Evolutionary conservation across 2,797 vertebrate species (phyloP).

Genomic region (Macropus fuliginosus): DNA sequence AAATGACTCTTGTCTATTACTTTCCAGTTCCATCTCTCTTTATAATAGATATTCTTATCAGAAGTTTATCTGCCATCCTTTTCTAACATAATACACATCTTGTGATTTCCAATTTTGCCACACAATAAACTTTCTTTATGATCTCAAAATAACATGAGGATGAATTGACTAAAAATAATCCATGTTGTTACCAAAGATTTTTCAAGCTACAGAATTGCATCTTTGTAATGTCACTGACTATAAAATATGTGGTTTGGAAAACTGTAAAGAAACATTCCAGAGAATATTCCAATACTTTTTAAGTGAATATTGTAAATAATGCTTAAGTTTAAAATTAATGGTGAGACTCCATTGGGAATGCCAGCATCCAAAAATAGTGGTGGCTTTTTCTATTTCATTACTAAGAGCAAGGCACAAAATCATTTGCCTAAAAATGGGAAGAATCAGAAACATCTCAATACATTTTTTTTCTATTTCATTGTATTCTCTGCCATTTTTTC

Average conservation of each 20-base stretch:
- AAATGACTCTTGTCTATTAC: slow-evolving; percentile 66
- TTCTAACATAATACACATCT: slow-evolving; percentile 75
- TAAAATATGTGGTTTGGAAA: slow-evolving; percentile 48
- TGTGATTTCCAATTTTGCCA: slow-evolving; percentile 76
- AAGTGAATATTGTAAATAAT: background rate
- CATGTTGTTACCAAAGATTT: slow-evolving; percentile 57
- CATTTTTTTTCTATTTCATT: background rate
- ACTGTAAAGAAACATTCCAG: slow-evolving; percentile 34
- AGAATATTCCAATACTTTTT: background rate
- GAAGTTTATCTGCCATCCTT: slow-evolving; percentile 76
- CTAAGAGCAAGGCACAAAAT: background rate
- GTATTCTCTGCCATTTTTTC: background rate
- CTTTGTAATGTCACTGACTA: background rate
- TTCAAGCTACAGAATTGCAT: slow-evolving; percentile 56
- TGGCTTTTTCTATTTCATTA: background rate
- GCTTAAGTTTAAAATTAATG: background rate
- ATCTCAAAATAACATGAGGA: slow-evolving; percentile 69
- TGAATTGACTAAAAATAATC: slow-evolving; percentile 68
- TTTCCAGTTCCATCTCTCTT: slow-evolving; percentile 58
- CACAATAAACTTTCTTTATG: slow-evolving; percentile 76
- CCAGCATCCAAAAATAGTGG: background rate
- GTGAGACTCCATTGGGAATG: background rate
- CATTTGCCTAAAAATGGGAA: slow-evolving; percentile 34
- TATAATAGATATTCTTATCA: slow-evolving; percentile 77
- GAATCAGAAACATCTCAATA: background rate